Evolutionary conservation across 2,797 vertebrate species (phyloP).

Genomic region (Melanotaenia boesemani): DNA sequence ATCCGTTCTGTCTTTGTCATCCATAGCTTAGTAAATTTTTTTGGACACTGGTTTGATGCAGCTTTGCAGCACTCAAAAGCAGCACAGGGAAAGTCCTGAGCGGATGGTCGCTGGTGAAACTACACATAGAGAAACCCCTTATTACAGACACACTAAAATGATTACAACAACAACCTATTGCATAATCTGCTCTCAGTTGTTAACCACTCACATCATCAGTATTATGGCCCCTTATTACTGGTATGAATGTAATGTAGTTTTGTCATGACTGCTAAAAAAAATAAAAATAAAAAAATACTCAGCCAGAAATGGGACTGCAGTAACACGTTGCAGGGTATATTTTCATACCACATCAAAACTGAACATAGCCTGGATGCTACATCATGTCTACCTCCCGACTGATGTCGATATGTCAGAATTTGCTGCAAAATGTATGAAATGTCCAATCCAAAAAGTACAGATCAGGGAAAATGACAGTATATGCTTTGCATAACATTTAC

Average conservation of each 20-base stretch:
- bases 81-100: conserved; percentile 64
- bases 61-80: conserved; percentile 52
- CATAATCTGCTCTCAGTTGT: conserved; percentile 35
- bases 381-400: background rate
- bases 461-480: background rate
- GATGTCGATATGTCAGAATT: background rate
- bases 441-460: background rate
- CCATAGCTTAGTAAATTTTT: conserved; percentile 22
- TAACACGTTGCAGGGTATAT: background rate
- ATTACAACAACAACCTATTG: conserved; percentile 21
- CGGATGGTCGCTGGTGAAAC: conserved; percentile 56
- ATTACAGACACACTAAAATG: conserved; percentile 55
- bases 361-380: conserved; percentile 12
- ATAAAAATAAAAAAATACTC: background rate
- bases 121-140: conserved; percentile 35
- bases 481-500: background rate
- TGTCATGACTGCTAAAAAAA: background rate
- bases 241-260: conserved; percentile 17
- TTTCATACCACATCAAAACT: background rate
- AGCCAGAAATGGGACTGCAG: conserved; percentile 3
- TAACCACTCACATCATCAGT: conserved; percentile 24
- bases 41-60: conserved; percentile 34
- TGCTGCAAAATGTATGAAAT: too few species aligned
- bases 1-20: conserved; percentile 11
- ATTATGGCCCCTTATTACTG: conserved; percentile 32